Evolutionary conservation across 2,113 vertebrate species (phyloP).

Genomic region (Jaculus jaculus): DNA sequence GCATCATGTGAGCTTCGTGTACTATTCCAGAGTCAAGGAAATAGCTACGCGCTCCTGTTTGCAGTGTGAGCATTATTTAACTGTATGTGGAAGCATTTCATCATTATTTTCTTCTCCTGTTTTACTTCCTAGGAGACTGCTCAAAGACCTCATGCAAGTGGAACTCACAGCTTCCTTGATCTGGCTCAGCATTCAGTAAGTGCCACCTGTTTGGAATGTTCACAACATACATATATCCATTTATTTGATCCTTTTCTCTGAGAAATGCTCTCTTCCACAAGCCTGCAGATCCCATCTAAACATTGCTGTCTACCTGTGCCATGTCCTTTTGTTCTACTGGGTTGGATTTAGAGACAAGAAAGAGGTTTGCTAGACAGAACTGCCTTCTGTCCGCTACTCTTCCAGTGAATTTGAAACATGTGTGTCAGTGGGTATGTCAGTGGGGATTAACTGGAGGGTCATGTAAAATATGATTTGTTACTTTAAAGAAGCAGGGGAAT

Average conservation of each 20-base stretch:
- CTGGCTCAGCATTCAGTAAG: constrained; percentile 84
- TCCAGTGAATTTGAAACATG: neutral
- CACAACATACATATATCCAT: neutral
- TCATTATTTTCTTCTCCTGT: neutral
- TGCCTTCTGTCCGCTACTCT: neutral
- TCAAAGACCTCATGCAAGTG: constrained; percentile 85
- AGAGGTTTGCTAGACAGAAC: neutral
- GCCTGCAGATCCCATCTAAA: neutral
- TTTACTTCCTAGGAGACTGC: constrained; percentile 80
- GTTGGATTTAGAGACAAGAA: rapidly evolving
- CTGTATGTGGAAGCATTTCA: neutral
- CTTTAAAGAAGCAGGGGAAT: neutral
- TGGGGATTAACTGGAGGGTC: neutral
- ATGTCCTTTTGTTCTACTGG: neutral
- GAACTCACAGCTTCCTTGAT: constrained; percentile 81
- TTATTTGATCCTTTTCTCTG: neutral
- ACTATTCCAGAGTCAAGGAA: neutral
- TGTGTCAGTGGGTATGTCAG: neutral
- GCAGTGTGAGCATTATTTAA: neutral
- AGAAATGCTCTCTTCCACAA: neutral
- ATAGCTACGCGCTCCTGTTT: neutral
- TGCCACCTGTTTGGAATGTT: neutral
- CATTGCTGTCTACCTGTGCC: neutral
- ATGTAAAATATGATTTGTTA: neutral
- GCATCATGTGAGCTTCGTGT: neutral